phyloP scores from a whole-genome alignment of 2,888 invertebrate species.

The Polietes domitor region DNA sequence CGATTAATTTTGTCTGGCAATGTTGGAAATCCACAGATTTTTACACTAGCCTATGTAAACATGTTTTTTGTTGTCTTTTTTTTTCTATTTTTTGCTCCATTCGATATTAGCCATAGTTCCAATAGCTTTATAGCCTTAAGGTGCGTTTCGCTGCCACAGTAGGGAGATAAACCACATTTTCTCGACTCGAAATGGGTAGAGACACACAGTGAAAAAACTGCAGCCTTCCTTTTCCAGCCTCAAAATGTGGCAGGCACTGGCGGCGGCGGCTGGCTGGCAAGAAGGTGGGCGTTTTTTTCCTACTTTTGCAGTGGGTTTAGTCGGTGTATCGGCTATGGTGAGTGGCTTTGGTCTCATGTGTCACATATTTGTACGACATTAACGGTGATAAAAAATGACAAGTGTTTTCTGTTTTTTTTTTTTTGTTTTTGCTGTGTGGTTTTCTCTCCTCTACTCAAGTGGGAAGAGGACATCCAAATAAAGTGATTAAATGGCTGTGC shows the following conservation, averaged over 20 bases:
- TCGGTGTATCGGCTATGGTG: not conserved
- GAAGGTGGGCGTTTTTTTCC: slow-evolving; percentile 26
- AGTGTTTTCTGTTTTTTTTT: slow-evolving; percentile 49
- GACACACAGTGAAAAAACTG: not conserved
- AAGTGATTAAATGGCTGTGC: slow-evolving; percentile 38
- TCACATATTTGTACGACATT: slow-evolving; percentile 27
- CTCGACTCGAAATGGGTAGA: not conserved
- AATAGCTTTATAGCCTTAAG: slow-evolving; percentile 46
- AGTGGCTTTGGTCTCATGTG: slow-evolving; percentile 19
- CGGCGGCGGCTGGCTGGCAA: not conserved
- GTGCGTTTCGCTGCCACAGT: slow-evolving; percentile 52
- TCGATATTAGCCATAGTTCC: slow-evolving; percentile 1
- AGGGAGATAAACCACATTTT: slow-evolving; percentile 40
- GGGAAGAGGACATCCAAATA: slow-evolving; percentile 45
- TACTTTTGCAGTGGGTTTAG: not conserved
- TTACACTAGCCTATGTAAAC: slow-evolving; percentile 12
- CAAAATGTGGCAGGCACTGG: not conserved
- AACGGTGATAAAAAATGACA: slow-evolving; percentile 48
- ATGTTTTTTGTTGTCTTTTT: slow-evolving; percentile 27
- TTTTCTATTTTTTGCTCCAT: not conserved
- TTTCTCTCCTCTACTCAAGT: not conserved
- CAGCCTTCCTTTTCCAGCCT: not conserved
- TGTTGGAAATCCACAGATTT: slow-evolving; percentile 1
- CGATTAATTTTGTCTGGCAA: not conserved
- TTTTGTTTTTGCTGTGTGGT: not conserved